Evolutionary conservation across 2,113 vertebrate species (phyloP).

Genomic region (Chloroceryle aenea): DNA sequence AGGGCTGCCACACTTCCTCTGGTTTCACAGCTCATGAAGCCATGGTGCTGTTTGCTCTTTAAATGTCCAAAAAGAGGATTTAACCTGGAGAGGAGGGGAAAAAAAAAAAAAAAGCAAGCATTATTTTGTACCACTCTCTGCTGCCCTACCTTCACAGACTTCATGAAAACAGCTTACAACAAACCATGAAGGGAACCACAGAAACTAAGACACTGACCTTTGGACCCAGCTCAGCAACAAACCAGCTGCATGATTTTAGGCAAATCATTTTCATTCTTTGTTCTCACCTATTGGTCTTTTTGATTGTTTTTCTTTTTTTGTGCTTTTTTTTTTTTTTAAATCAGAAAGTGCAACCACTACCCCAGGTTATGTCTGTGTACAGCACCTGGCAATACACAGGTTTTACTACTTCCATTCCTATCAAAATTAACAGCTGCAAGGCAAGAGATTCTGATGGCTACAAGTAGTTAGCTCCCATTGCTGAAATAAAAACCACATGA

Average conservation of each 20-base stretch:
- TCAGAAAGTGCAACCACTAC: background rate
- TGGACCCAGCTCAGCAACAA: background rate
- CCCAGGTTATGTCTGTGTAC: background rate
- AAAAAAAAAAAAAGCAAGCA: background rate
- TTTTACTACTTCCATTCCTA: background rate
- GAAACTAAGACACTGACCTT: background rate
- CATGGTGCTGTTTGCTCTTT: background rate
- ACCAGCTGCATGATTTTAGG: background rate
- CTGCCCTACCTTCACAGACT: background rate
- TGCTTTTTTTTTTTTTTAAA: background rate
- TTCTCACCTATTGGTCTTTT: background rate
- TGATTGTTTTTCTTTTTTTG: background rate
- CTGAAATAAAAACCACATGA: background rate
- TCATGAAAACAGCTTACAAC: background rate
- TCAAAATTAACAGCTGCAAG: background rate
- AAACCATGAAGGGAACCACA: background rate
- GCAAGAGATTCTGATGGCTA: background rate
- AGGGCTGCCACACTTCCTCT: background rate
- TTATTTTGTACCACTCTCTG: background rate
- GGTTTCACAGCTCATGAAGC: background rate
- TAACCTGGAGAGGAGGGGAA: background rate
- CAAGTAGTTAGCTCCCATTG: background rate
- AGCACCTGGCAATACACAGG: background rate
- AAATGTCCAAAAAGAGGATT: conserved; percentile 3
- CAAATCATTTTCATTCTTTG: background rate